Base-by-base conservation (phyloP, 2,113 vertebrate genomes). In the Gulo gulo region DNA sequence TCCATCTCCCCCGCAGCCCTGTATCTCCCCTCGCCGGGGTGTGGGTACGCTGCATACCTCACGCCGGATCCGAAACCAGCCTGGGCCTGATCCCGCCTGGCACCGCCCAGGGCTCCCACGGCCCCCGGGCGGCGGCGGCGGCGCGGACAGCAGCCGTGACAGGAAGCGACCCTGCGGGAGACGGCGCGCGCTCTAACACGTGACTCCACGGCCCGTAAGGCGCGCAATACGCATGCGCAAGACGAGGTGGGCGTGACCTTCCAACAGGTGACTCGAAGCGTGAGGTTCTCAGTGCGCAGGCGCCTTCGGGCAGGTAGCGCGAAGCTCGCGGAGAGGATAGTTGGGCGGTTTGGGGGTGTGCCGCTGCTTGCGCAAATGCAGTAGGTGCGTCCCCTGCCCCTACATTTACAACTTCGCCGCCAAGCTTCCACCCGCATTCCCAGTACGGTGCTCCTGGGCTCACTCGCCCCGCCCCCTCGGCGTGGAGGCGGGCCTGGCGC, bases 31-130 rank as follows among this genome's bases (percentile, higher is more conserved):
- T 55, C 0, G 82, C 55, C 80, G 31, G 74, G 57, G 34, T n/a
- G n/a, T 26, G 47, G 87, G 42, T 20, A 55, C 86, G 52, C 69
- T 16, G 86, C 97, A 92, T 97, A 98, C 96, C 97, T 97, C 97
- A 87, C 74, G 21, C 94, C 26, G 26, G 88, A 95, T 59, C 92
- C 94, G 45, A 93, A 73, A 74, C 91, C 76, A 39, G 55, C 24
- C 76, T 55, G 1, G 95, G 55, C 88, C 97, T 95, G 14, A 61
- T 73, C n/a, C 67, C 39, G 50, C 80, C 71, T 36, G 73, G 83
- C 24, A 83, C 76, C 74, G 55, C 93, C 96, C 59, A 9, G 81
- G 50, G 74, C 65, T 71, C 83, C 97, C 42, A 61, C 65, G 14
- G 94, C 76, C 91, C 67, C 84, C 0, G 29, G n/a, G 82, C 23